Base-by-base conservation (phyloP, 2,888 invertebrate genomes). In the Acanthopleura granulata region DNA sequence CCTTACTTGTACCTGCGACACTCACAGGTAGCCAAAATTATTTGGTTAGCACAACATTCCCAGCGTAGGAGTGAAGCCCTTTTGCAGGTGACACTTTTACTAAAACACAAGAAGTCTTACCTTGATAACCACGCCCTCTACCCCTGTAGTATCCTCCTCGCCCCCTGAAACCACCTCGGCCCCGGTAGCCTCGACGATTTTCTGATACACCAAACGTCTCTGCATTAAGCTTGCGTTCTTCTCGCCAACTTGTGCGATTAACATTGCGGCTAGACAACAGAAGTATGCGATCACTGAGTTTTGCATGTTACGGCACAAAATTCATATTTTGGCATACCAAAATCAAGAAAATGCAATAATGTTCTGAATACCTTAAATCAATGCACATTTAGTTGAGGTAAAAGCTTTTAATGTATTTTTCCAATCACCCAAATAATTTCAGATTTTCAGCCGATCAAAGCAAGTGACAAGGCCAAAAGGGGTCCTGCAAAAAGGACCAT, bases 201-300 rank as follows among this genome's bases (percentile, higher is more conserved):
- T 86, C 94, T 77, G 96, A 94, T 62, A 97, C 95, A 74, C 98
- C 98, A 92, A 99, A 99, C 78, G 98, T 99, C 92, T 99, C 98
- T 18, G 95, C 95, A 92, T 99, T 99, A 83, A 98, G 91, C 91
- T 97, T 97, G 82, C 97, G 94, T 92, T 98, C 98, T 85, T 96
- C 96, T 90, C 97, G 94, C 98, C 98, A 98, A 91, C 98, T 97
- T 78, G 95, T 95, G 84, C 66, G 66, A 96, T 93, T 89, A 95
- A 66, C 4, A 66, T 27, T 95, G 88, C 94, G 94, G 90, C 95
- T 94, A 49, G 96, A 95, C 84, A 93, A 93, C 91, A 91, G 16
- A 49, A 66, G n/a, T 18, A 57, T 6, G 3, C 3, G 9, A 6
- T 9, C 40, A 40, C 9, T 40, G 9, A 40, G 9, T 40, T 40